Evolutionary conservation across 2,888 invertebrate genomes (phyloP).

Genomic region (Petrophora chlorosata): DNA sequence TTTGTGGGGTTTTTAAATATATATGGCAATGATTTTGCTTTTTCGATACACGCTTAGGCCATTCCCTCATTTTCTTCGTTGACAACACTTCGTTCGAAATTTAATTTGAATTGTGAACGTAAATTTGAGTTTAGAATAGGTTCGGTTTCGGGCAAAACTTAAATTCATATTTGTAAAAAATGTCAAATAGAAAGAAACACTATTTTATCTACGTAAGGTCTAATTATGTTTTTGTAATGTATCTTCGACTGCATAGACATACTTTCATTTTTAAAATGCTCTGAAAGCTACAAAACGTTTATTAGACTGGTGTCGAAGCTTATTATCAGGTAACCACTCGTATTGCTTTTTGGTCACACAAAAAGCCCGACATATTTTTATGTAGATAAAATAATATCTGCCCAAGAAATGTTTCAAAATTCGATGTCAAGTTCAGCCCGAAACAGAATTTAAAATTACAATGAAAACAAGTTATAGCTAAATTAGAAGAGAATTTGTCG

Average conservation of each 20-base stretch:
- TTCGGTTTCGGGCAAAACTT: conserved; percentile 37
- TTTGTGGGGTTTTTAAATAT: conserved; percentile 23
- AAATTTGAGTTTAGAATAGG: conserved; percentile 27
- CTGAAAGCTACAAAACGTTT: no score
- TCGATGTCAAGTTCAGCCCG: conserved; percentile 50
- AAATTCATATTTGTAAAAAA: conserved; percentile 26
- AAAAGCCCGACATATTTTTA: neutral
- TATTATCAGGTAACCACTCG: no score
- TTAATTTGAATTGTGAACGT: conserved; percentile 33
- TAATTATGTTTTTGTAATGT: no score
- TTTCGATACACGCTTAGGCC: conserved; percentile 61
- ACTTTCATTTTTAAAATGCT: no score
- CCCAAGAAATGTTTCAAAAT: conserved; percentile 30
- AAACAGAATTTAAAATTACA: conserved; percentile 36
- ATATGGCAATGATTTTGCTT: conserved; percentile 39
- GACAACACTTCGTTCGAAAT: conserved; percentile 41
- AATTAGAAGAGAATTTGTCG: conserved; percentile 48
- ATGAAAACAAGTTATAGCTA: conserved; percentile 32
- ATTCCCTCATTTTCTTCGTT: conserved; percentile 47
- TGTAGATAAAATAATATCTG: neutral
- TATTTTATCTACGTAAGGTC: conserved; percentile 3
- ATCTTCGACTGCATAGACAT: no score
- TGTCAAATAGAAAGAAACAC: neutral
- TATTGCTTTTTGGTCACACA: neutral
- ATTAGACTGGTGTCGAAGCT: no score